A percentile compares a stretch with the other conserved stretches of the same genome.
These are phyloP conservation scores for Aphrophora alni DNA, from an alignment of 2,888 invertebrate genomes.

Conservation along the genomic window DNA sequence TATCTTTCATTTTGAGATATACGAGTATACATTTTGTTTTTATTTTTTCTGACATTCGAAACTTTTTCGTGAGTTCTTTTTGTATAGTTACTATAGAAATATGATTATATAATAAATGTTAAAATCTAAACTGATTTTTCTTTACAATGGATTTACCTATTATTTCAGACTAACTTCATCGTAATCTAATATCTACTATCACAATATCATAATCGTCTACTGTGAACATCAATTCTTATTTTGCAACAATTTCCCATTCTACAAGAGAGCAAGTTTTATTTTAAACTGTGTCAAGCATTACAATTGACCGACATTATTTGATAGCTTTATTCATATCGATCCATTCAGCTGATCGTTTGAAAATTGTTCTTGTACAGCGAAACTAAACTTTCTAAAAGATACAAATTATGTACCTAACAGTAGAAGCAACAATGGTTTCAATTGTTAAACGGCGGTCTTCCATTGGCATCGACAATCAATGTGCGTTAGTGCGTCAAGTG, in stretches of 20 bases:
- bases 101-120: too few species aligned
- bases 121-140: too few species aligned
- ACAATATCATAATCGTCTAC: too few species aligned
- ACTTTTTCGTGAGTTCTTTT: too few species aligned
- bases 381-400: not conserved
- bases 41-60: too few species aligned
- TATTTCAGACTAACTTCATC: too few species aligned
- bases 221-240: too few species aligned
- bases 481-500: not conserved
- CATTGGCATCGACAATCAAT: not conserved
- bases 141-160: too few species aligned
- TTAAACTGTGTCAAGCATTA: not conserved
- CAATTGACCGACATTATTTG: not conserved
- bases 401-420: not conserved
- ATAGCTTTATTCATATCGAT: not conserved
- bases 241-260: not conserved
- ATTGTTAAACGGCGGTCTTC: not conserved
- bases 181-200: too few species aligned
- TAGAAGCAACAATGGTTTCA: not conserved
- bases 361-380: not conserved
- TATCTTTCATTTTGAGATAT: too few species aligned
- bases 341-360: not conserved
- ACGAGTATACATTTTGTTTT: too few species aligned
- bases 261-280: not conserved
- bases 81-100: too few species aligned